Percentiles rank a stretch among this genome's conserved stretches.
These are phyloP conservation scores for Drosophila mimica DNA, from an alignment of 2,888 invertebrate species.

Conservation along the genomic window DNA sequence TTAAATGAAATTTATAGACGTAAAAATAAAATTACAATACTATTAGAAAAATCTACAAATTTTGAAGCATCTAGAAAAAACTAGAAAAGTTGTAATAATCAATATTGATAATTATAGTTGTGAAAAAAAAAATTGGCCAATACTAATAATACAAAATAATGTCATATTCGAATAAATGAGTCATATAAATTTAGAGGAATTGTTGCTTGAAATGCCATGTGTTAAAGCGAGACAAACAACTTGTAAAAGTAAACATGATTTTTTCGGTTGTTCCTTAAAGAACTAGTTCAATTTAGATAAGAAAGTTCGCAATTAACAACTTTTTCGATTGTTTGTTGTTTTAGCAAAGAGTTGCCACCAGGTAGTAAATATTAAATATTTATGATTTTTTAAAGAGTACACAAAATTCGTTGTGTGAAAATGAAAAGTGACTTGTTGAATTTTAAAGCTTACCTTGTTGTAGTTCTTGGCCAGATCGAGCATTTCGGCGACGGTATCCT, in stretches of 20 bases:
- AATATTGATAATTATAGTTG: not conserved
- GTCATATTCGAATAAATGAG: not conserved
- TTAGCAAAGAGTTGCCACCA: slow-evolving; percentile 36
- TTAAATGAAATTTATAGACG: not conserved
- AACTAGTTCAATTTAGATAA: slow-evolving; percentile 18
- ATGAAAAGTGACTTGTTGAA: not conserved
- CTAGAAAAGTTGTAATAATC: not conserved
- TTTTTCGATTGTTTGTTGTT: slow-evolving; percentile 9
- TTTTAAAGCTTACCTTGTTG: slow-evolving; percentile 88
- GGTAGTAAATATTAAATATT: not conserved
- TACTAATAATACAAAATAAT: not conserved
- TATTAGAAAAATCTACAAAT: not conserved
- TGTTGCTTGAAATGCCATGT: not conserved
- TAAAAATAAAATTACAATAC: not conserved
- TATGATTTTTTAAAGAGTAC: not conserved
- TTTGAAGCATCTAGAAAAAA: not conserved
- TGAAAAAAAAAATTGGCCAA: not conserved
- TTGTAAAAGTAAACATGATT: not conserved
- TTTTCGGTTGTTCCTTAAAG: not conserved
- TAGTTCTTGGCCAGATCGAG: slow-evolving; percentile 98
- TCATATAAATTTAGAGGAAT: not conserved
- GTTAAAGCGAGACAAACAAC: slow-evolving; percentile 13
- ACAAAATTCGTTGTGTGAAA: not conserved
- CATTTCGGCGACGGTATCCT: slow-evolving; percentile 97
- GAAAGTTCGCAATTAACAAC: slow-evolving; percentile 7